Base-by-base conservation (phyloP, 2,797 vertebrate genomes). In the Ptychobarbus kaznakovi region DNA sequence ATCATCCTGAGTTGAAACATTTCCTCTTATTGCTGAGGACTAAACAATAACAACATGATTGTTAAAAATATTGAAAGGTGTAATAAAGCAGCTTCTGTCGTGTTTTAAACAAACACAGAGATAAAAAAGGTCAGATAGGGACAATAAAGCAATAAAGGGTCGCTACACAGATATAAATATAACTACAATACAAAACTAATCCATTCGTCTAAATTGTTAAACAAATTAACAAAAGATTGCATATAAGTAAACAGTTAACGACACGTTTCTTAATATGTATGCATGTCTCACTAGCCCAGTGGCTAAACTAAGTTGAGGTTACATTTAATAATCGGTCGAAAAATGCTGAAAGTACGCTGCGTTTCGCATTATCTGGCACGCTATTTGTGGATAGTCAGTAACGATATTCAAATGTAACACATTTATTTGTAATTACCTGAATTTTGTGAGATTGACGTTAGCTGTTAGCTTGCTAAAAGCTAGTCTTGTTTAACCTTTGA, bases 401-500 rank as follows among this genome's bases (percentile, higher is more conserved):
- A 38, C 13, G 8, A 12, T 49, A 65, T 46, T 73, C 4, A 61
- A 15, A 53, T 22, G 1, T 22, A 25, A 22, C 1, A 4, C 11
- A 11, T 61, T 0, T 3, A 11, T 74, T 46, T n/a, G 1, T 20
- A 38, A 76, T 80, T 77, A 89, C 88, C 88, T 89, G 87, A 75
- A 89, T 80, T 35, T 7, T 85, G 83, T 32, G 11, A 66, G 35
- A 44, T 69, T 12, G 63, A 15, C 82, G 74, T 68, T 72, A 63
- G 72, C 51, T 84, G 49, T 76, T 69, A 51, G 68, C 77, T 68
- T 46, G 22, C 40, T 85, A 20, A 32, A 56, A 22, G 74, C 74
- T 63, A 75, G 46, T 38, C 68, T 61, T 6, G 8, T 12, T 69
- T 89, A 82, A 74, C 83, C 87, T 86, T 58, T 73, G 82, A 40